These are phyloP conservation scores for Acrocyrtus sp. DNA, from an alignment of 2,888 invertebrate species.

Conservation along the genomic window DNA sequence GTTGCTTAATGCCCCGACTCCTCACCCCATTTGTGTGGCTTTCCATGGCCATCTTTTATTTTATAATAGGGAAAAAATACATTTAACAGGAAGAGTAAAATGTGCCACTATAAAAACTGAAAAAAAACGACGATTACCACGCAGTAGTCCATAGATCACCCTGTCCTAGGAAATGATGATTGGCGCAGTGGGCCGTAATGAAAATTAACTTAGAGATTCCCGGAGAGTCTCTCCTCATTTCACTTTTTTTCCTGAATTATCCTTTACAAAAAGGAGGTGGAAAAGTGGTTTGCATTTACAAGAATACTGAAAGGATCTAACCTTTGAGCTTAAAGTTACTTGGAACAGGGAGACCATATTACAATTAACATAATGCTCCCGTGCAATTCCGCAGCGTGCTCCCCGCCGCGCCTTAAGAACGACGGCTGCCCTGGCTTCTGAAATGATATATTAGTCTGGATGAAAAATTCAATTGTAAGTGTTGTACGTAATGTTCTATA, in stretches of 20 bases:
- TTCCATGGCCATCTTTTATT: too few species aligned
- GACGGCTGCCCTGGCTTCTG: constrained; percentile 51
- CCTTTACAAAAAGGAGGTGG: constrained; percentile 11
- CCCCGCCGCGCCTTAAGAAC: constrained; percentile 51
- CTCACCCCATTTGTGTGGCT: too few species aligned
- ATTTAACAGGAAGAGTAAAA: too few species aligned
- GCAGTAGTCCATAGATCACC: constrained; percentile 10
- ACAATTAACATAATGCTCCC: constrained; percentile 44
- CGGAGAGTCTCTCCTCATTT: constrained; percentile 35
- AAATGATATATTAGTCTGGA: constrained; percentile 42
- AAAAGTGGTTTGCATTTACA: constrained; percentile 17
- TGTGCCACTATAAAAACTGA: too few species aligned
- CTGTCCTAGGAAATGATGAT: constrained; percentile 34
- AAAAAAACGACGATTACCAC: too few species aligned
- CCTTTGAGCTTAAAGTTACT: constrained; percentile 25
- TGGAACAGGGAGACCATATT: constrained; percentile 14
- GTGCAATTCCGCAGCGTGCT: constrained; percentile 41
- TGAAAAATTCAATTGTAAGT: constrained; percentile 40
- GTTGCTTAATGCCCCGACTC: too few species aligned
- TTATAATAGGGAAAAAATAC: too few species aligned
- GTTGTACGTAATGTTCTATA: too few species aligned
- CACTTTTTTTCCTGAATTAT: constrained; percentile 30
- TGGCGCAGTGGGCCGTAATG: constrained; percentile 41
- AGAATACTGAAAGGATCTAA: constrained; percentile 15
- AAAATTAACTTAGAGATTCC: constrained; percentile 47